Base-by-base conservation (phyloP, 35 echinoderm and acorn worm species). In the Patiria miniata region DNA sequence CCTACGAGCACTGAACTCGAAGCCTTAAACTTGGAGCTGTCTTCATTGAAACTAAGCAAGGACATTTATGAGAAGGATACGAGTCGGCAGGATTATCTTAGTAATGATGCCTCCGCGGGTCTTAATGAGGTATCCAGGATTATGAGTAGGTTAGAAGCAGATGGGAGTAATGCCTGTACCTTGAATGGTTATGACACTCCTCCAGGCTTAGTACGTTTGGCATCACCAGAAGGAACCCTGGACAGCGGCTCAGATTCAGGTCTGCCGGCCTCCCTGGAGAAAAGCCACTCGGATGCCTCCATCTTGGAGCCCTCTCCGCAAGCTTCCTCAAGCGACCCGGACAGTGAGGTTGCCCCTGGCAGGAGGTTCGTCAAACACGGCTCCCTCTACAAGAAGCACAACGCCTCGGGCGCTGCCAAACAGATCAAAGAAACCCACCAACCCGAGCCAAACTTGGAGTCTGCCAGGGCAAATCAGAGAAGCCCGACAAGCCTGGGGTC, bases 121-220 rank as follows among this genome's bases (percentile, higher is more conserved):
- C 65, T 73, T 28, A 73, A 73, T 73, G 65, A 73, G 65, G 65
- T 73, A 34, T 73, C 65, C 19, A 73, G 65, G 34, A 73, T 73
- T 12, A 73, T 32, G 65, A 47, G 42, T 47, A 47, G 42, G 4
- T 6, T 47, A 6, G 42, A 47, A 47, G 42, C 42, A 47, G 65
- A 73, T 32, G 19, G 19, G 9, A 34, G 9, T 30, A 34, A 73
- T 36, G 34, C n/a, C 65, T 73, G 19, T 73, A 12, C 65, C 26
- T 26, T 34, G 8, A 73, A 73, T 73, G 65, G 26, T 14, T 73
- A 28, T 23, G 65, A 73, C 65, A 73, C 21, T 2, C 65, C 65
- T 73, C 65, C 34, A 12, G 14, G 34, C 19, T 73, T 34, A 18
- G 14, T 73, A 23, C 65, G 34, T 2, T 10, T 34, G 7, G 29